Conservation (phyloP, 2,888 invertebrate species). For the Chloromyia formosa region DNA sequence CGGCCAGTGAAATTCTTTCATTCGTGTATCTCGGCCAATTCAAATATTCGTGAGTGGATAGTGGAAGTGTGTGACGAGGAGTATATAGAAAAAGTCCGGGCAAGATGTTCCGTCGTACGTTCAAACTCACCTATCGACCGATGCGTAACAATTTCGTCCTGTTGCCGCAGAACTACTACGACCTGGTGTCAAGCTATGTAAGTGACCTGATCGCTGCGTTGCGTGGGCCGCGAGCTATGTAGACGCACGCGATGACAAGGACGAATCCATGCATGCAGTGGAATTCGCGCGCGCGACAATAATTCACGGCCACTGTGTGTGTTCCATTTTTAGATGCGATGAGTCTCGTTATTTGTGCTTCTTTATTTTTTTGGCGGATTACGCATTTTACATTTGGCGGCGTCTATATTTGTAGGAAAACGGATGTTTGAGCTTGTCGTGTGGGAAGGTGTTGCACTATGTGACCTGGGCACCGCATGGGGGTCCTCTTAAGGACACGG, state of each 20-base stretch:
- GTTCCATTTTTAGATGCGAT: conserved; percentile 16
- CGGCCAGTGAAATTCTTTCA: background rate
- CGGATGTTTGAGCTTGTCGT: conserved; percentile 61
- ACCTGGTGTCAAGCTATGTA: conserved; percentile 63
- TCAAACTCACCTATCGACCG: conserved; percentile 62
- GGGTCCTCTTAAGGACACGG: conserved; percentile 61
- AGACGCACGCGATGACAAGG: conserved; percentile 2
- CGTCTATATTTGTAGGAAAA: conserved; percentile 57
- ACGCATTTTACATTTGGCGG: background rate
- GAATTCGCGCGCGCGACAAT: background rate
- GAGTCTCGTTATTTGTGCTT: background rate
- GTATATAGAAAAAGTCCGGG: background rate
- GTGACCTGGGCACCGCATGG: conserved; percentile 61
- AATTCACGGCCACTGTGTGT: conserved; percentile 14
- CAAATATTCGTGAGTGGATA: background rate
- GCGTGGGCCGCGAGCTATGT: background rate
- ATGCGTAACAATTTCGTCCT: conserved; percentile 61
- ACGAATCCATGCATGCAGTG: background rate
- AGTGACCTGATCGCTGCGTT: conserved; percentile 55
- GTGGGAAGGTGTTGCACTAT: conserved; percentile 59
- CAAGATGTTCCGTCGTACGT: conserved; percentile 62
- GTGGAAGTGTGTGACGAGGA: background rate
- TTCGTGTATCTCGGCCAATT: background rate
- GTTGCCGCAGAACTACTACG: conserved; percentile 61
- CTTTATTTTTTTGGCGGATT: background rate